These are phyloP conservation scores for Gymnoscelis rufifasciata DNA, from an alignment of 2,888 invertebrate genomes.

Conservation along the genomic window DNA sequence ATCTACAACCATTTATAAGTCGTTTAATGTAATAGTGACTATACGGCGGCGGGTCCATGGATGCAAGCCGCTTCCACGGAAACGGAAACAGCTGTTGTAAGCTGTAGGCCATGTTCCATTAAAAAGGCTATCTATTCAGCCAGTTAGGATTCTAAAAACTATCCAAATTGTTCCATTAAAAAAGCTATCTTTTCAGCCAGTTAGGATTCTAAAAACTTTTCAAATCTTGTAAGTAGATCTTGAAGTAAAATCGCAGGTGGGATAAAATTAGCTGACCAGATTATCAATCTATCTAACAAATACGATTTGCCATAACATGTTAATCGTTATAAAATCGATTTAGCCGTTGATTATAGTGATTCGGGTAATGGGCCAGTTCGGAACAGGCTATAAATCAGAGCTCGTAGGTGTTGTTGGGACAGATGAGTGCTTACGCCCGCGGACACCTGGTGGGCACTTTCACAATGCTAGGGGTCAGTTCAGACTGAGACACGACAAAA, in stretches of 20 bases:
- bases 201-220: no score
- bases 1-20: slow-evolving; percentile 5
- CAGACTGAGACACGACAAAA: no score
- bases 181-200: no score
- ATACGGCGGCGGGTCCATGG: no score
- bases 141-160: no score
- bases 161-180: no score
- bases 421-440: slow-evolving; percentile 42
- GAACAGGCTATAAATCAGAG: slow-evolving; percentile 26
- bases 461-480: slow-evolving; percentile 36
- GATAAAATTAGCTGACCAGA: not conserved
- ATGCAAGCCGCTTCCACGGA: no score
- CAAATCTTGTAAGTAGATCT: no score
- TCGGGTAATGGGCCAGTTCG: slow-evolving; percentile 13
- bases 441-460: slow-evolving; percentile 40
- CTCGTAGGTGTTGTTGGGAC: slow-evolving; percentile 42
- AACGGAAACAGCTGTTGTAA: no score
- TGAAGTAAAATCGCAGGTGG: no score
- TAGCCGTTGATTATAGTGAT: slow-evolving; percentile 12
- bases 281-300: not conserved
- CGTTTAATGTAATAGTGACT: not conserved
- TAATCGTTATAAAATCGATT: slow-evolving; percentile 9
- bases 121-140: no score
- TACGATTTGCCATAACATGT: not conserved
- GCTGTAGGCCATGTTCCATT: no score